Conservation (phyloP, 2,113 vertebrate genomes). For the Chloropsis hardwickii region DNA sequence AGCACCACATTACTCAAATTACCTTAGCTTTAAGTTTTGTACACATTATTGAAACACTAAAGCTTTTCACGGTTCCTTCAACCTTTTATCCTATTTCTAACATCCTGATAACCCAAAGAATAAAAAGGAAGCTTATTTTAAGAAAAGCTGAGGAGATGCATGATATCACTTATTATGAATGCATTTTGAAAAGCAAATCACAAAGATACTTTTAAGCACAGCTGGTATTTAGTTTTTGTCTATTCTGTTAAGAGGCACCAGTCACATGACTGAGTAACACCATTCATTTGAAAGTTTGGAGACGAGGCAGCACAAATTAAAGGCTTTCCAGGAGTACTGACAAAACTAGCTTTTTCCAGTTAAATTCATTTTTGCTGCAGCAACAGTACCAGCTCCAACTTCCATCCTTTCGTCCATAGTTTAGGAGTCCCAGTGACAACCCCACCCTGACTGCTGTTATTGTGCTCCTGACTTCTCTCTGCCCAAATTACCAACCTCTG, state of each 20-base stretch:
- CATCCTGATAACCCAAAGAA: neutral
- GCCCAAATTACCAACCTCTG: neutral
- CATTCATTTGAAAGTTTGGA: neutral
- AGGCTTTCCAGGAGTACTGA: neutral
- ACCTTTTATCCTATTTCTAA: neutral
- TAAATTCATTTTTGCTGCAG: neutral
- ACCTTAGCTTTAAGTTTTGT: slow-evolving; percentile 5
- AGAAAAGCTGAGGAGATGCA: neutral
- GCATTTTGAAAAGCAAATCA: neutral
- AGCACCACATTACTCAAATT: slow-evolving; percentile 23
- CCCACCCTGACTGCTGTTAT: neutral
- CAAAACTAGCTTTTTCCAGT: neutral
- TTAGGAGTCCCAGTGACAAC: neutral
- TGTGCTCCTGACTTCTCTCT: neutral
- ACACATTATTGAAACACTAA: neutral
- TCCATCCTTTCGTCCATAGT: neutral
- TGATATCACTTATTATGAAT: neutral
- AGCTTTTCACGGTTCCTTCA: neutral
- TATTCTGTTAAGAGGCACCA: neutral
- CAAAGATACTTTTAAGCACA: neutral
- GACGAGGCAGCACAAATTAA: neutral
- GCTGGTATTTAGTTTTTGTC: neutral
- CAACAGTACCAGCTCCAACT: neutral
- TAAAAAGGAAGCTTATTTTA: neutral
- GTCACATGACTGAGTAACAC: neutral